phyloP scores from a whole-genome alignment of 2,113 vertebrate species.

The Erpornis zantholeuca region DNA sequence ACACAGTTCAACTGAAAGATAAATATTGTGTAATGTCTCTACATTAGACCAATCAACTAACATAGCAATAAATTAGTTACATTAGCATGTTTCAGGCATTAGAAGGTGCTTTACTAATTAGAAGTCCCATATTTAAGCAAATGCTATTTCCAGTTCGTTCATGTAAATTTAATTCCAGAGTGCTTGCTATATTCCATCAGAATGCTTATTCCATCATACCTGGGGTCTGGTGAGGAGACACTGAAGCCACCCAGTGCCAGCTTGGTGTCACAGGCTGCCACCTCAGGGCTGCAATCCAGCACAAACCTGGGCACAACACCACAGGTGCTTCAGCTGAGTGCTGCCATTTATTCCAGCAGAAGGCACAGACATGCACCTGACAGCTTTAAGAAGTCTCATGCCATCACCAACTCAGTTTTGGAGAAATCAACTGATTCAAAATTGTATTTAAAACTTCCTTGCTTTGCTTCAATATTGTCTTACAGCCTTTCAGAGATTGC shows the following conservation, averaged over 20 bases:
- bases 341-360: background rate
- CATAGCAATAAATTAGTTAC: conserved; percentile 40
- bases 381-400: background rate
- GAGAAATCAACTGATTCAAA: background rate
- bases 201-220: background rate
- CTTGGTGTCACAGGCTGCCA: background rate
- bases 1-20: background rate
- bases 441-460: background rate
- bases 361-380: background rate
- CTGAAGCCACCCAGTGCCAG: background rate
- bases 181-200: background rate
- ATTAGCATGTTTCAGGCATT: conserved; percentile 36
- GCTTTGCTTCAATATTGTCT: background rate
- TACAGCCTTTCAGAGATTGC: background rate
- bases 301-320: background rate
- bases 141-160: background rate
- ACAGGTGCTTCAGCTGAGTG: background rate
- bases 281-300: background rate
- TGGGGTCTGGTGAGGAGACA: background rate
- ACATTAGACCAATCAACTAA: conserved; percentile 24
- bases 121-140: conserved; percentile 23
- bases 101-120: conserved; percentile 37
- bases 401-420: background rate
- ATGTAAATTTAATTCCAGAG: background rate
- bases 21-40: conserved; percentile 35